phyloP scores from a whole-genome alignment of 2,113 vertebrate genomes.

The Hyla sarda region DNA sequence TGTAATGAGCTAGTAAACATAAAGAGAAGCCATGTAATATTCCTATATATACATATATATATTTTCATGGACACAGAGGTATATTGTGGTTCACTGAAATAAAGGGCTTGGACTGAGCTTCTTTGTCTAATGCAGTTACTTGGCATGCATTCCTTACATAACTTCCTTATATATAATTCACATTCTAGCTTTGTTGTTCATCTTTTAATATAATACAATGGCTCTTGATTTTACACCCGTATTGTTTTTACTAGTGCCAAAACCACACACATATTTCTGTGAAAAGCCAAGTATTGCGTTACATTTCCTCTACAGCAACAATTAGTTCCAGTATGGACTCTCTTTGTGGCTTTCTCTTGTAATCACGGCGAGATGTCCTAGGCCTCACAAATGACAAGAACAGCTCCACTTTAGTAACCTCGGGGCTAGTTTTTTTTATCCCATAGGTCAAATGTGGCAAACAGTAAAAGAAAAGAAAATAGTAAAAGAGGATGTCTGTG shows the following conservation, averaged over 20 bases:
- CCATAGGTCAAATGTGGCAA: constrained; percentile 66
- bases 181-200: constrained; percentile 57
- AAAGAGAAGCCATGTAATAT: neutral
- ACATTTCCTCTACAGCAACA: constrained; percentile 71
- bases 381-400: constrained; percentile 69
- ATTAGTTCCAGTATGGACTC: constrained; percentile 65
- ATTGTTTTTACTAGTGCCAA: constrained; percentile 59
- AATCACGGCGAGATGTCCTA: constrained; percentile 69
- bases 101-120: constrained; percentile 52
- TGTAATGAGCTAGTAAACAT: neutral
- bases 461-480: constrained; percentile 61
- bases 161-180: constrained; percentile 28
- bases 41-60: neutral
- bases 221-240: constrained; percentile 62
- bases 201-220: constrained; percentile 62
- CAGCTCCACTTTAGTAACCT: constrained; percentile 65
- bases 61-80: constrained; percentile 16
- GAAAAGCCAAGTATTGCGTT: constrained; percentile 75
- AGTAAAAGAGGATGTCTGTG: constrained; percentile 55
- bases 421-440: constrained; percentile 63
- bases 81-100: constrained; percentile 56
- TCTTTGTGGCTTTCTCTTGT: constrained; percentile 69
- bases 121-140: constrained; percentile 23
- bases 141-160: constrained; percentile 37
- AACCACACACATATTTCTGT: constrained; percentile 72